Evolutionary conservation across 2,888 invertebrate species (phyloP).

Genomic region (Leucophora obtusa): DNA sequence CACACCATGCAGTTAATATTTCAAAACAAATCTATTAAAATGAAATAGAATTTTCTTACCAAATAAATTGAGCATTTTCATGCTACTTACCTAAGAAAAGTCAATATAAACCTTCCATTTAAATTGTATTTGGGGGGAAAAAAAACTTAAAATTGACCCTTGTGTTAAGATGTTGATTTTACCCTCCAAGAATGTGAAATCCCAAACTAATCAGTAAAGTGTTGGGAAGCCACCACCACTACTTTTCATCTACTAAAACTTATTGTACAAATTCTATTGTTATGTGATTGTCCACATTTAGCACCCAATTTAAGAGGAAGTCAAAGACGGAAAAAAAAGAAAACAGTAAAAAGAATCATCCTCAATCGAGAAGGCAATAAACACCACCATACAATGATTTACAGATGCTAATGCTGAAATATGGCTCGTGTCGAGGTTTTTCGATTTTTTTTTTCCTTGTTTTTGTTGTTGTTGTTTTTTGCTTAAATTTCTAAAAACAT

Average conservation of each 20-base stretch:
- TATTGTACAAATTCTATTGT: conserved; percentile 50
- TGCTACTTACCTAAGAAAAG: conserved; percentile 53
- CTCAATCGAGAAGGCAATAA: conserved; percentile 47
- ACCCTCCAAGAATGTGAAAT: neutral
- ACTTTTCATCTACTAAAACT: conserved; percentile 10
- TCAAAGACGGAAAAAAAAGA: conserved; percentile 38
- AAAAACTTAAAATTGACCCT: conserved; percentile 52
- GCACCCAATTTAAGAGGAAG: conserved; percentile 60
- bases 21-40: conserved; percentile 28
- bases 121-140: neutral
- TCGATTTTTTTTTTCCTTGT: conserved; percentile 1
- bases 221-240: conserved; percentile 26
- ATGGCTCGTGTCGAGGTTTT: conserved; percentile 60
- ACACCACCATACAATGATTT: conserved; percentile 56
- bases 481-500: conserved; percentile 7
- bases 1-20: conserved; percentile 7
- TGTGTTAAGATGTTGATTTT: conserved; percentile 24
- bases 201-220: conserved; percentile 40
- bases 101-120: conserved; percentile 30
- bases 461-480: conserved; percentile 25
- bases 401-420: conserved; percentile 59
- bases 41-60: conserved; percentile 32
- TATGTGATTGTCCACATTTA: conserved; percentile 58
- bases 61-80: conserved; percentile 59
- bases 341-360: conserved; percentile 22